Evolutionary conservation across 2,888 invertebrate genomes (phyloP), one percentile per base, ranked within the genome.

Genomic region (Fabriciana adippe): DNA sequence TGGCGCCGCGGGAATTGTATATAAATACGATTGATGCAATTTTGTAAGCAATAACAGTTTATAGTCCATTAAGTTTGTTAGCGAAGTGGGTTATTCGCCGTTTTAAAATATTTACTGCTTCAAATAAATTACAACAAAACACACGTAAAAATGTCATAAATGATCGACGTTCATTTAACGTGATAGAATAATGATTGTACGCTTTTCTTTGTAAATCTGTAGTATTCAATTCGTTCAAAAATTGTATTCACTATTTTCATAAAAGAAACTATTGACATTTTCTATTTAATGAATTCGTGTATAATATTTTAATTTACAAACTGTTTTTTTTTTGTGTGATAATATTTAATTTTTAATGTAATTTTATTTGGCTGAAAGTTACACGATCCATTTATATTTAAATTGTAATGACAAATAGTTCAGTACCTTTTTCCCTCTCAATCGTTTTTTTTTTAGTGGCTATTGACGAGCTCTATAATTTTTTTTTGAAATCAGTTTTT

Each of bases 51-150:
- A 14, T 57, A n/a, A 21, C 15, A 57, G 41, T 57, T 47, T 16
- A 11, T 53, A 53, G 18, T 11, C 35, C 35, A 41, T 18, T 51
- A 51, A n/a, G 18, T 51, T n/a, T 31, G n/a, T 35, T n/a, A 6
- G 16, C n/a, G 47, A 57, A 57, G 45, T 57, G 21, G 45, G 18
- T 56, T 56, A 56, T 45, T 13, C 45, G 45, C 21, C 54, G 54
- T 55, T 66, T 55, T 35, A 60, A 18, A 57, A 66, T 66, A 66
- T 60, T 60, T 55, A 55, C 60, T 54, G 66, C 35, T 11, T 13
- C 41, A 16, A 13, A 31, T 60, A 48, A 66, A 60, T 31, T 57
- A 57, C 21, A 26, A 21, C 18, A 56, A 56, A 14, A 26, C 47
- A 35, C 18, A 26, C 59, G 47, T 53, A 15, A n/a, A 45, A 13